Conservation (phyloP, 2,113 vertebrate genomes). For the Crotalus horridus region DNA sequence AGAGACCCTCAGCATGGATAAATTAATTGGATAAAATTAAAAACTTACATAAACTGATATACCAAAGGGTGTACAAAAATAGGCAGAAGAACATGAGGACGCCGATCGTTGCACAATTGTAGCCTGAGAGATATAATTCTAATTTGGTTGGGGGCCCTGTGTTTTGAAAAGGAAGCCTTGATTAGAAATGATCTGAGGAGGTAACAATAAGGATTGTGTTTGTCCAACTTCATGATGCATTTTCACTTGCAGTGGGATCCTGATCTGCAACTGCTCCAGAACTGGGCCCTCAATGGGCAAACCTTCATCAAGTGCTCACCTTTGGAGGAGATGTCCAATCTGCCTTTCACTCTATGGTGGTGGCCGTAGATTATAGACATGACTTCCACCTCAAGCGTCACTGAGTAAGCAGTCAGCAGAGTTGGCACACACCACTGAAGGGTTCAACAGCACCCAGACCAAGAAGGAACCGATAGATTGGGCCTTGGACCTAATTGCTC, state of each 20-base stretch:
- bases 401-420: background rate
- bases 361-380: background rate
- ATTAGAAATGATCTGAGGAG: too few relatives aligned
- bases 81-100: background rate
- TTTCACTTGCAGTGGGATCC: background rate
- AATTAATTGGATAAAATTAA: too few relatives aligned
- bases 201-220: too few relatives aligned
- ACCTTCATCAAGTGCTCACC: background rate
- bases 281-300: background rate
- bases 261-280: background rate
- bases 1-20: too few relatives aligned
- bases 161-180: too few relatives aligned
- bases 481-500: too few relatives aligned
- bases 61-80: background rate
- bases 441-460: background rate
- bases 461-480: too few relatives aligned
- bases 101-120: background rate
- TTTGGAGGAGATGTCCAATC: background rate
- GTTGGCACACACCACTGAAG: background rate
- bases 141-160: background rate
- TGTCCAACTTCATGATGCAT: too few relatives aligned
- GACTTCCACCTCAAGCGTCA: background rate
- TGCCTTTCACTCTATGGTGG: background rate
- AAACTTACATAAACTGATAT: background rate
- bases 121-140: rapidly evolving